Evolutionary conservation across 2,797 vertebrate species (phyloP).

Genomic region (Mus spretus): DNA sequence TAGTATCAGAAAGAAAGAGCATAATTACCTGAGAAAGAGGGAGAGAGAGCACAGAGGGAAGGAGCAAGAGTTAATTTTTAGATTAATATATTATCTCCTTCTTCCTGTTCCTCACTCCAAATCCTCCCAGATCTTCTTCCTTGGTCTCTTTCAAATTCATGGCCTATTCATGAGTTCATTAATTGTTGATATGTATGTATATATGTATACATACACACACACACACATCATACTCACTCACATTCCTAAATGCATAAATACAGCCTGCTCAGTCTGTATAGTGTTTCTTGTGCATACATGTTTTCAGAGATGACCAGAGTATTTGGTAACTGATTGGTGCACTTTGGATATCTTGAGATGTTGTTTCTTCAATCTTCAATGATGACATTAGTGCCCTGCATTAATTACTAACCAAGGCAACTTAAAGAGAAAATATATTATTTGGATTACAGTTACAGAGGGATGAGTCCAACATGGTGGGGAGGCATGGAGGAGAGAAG

Average conservation of each 20-base stretch:
- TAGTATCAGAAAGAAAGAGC: not conserved
- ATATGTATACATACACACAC: not conserved
- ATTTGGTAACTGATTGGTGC: not conserved
- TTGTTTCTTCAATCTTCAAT: not conserved
- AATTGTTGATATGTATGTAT: not conserved
- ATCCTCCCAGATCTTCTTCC: not conserved
- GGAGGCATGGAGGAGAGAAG: not conserved
- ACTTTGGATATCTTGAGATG: not conserved
- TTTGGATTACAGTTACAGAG: not conserved
- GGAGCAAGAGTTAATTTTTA: not conserved
- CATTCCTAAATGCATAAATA: not conserved
- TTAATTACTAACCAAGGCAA: not conserved
- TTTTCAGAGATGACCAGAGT: not conserved
- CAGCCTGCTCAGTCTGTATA: not conserved
- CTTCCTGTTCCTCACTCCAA: not conserved
- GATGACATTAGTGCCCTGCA: not conserved
- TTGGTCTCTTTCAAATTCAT: not conserved
- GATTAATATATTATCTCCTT: not conserved
- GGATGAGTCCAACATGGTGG: too few relatives aligned
- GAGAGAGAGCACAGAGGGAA: not conserved
- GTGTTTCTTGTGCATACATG: not conserved
- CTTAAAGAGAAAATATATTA: not conserved
- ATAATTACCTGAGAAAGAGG: not conserved
- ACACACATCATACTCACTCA: not conserved
- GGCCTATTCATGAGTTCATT: not conserved